Base-by-base conservation (phyloP, 2,797 vertebrate species). In the Catharus ustulatus region DNA sequence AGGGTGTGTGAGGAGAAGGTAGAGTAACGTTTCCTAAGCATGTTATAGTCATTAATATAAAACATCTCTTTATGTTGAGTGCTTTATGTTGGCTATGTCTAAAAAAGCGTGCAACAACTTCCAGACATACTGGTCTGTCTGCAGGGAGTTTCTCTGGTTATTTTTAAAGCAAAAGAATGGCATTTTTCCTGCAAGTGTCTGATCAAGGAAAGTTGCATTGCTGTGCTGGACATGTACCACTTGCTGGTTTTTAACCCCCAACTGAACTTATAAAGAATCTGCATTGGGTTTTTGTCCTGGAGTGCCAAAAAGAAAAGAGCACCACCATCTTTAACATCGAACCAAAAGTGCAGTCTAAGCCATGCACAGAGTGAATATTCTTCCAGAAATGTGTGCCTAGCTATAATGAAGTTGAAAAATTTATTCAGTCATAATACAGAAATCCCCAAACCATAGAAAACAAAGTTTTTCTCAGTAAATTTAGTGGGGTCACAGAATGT, bases 41-140 rank as follows among this genome's bases (percentile, higher is more conserved):
- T 95, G 94, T 95, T 96, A 96, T 94, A 95, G 67, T 93, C 94
- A 96, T 97, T 97, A 97, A 95, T 94, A 91, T 90, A 96, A 96
- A 94, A 89, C 84, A 86, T 88, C 45, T 94, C 91, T 95, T 94
- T 90, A 92, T 84, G 88, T 89, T 23, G 6, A 97, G 66, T 87
- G 88, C 74, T 93, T 95, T 94, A 88, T 71, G 42, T 89, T 96
- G 95, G 92, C 88, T 94, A 45, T 38, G 49, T 69, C 77, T 85
- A 92, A 95, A 94, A 93, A 91, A 71, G 64, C 10, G 0, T 76
- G 79, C 90, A 95, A 89, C 81, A 91, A 82, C 92, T 95, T 96
- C 94, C 94, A 97, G 96, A 94, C 83, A 77, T 68, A 75, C 52
- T 90, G 85, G 88, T 92, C 78, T 2, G 36, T 80, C 84, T 96